Base-by-base conservation (phyloP, 2,888 invertebrate species). In the Anthophora plumipes region DNA sequence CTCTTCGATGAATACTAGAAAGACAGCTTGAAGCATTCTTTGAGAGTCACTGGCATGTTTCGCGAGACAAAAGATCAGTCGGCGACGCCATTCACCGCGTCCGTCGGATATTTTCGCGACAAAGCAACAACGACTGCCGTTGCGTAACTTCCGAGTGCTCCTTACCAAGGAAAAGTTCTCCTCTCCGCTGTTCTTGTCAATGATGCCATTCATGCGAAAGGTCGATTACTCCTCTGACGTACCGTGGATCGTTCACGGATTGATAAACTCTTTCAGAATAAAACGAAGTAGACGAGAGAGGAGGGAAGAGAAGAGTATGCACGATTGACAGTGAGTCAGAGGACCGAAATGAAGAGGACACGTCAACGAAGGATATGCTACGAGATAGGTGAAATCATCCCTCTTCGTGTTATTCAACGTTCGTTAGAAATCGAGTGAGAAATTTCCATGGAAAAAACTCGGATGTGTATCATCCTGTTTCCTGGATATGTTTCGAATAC, bases 151-250 rank as follows among this genome's bases (percentile, higher is more conserved):
- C 20, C 31, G 31, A 55, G 63, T 25, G 43, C 48, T 46, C 63
- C 43, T 59, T 64, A 5, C 43, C n/a, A 39, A 43, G 39, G 66
- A 60, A 61, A 78, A 71, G 43, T 74, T 63, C 66, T 50, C 48
- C 52, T 63, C 66, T 50, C 48, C 52, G 31, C 25, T 57, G 46
- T 37, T 52, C 48, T 46, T 22, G 75, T 69, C 67, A 69, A 73
- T 69, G 64, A 66, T 57, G 69, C 73, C 78, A 69, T 78, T 81
- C 78, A 61, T 73, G 57, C 73, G 67, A 63, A 70, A 81, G 70
- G 78, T 78, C 78, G 68, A 63, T 72, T 69, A 77, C 77, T 77
- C 25, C 57, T 46, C 12, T 20, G 17, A 12, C 57, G 52, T 48
- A 12, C n/a, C n/a, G n/a, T 52, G 39, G 31, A 25, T 50, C 39